Conservation (phyloP, 1,140 invertebrate species). For the Zaprionus kolodkinae region DNA sequence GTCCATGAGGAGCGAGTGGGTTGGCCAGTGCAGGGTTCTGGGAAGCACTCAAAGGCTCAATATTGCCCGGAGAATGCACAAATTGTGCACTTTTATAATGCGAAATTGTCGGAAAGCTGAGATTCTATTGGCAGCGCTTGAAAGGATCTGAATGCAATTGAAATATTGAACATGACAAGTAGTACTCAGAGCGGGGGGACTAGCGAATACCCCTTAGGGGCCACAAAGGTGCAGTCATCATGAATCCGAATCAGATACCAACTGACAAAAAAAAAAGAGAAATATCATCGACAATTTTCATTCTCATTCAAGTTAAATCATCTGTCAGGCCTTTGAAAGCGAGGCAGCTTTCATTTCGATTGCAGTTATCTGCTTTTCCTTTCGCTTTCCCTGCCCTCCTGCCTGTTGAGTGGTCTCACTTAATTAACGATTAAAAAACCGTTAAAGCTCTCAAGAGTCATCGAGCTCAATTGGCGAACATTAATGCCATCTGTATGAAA, state of each 20-base stretch:
- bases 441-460: constrained; percentile 1
- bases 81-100: constrained; percentile 4
- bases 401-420: not conserved
- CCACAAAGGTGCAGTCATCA: not conserved
- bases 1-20: not conserved
- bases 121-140: not conserved
- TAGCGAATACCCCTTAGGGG: not conserved
- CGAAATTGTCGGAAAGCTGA: constrained; percentile 1
- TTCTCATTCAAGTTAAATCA: not conserved
- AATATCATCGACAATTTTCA: not conserved
- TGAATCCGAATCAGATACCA: not conserved
- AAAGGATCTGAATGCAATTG: constrained; percentile 3
- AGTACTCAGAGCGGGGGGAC: not conserved
- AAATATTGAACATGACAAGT: not conserved
- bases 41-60: constrained; percentile 5
- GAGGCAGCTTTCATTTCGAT: not conserved
- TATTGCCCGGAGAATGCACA: constrained; percentile 6
- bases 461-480: constrained; percentile 1
- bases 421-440: constrained; percentile 17
- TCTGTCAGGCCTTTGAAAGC: not conserved
- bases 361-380: not conserved
- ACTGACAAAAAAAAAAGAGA: not conserved
- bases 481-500: not conserved
- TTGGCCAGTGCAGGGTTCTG: not conserved
- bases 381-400: not conserved